Percentiles rank a stretch among this genome's conserved stretches.
Evolutionary conservation across 2,797 vertebrate genomes (phyloP).

Genomic region (Megalops cyprinoides): DNA sequence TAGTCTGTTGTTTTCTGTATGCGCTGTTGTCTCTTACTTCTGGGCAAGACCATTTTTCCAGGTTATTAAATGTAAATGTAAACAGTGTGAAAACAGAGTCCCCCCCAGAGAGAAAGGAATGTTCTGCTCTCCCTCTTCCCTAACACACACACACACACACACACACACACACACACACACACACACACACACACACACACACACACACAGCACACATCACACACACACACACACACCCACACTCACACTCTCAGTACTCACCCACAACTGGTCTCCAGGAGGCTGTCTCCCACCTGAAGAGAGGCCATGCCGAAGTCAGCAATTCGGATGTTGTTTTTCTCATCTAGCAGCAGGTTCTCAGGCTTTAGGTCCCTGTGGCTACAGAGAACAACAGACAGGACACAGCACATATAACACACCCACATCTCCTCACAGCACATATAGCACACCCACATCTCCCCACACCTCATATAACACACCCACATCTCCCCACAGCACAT

Average conservation of each 20-base stretch:
- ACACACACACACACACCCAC: not conserved
- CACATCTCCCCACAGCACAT: not conserved
- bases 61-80: no score
- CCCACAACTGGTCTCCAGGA: slow-evolving; percentile 93
- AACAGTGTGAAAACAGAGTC: no score
- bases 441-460: not conserved
- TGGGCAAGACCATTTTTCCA: no score
- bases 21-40: no score
- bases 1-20: not conserved
- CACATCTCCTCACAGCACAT: not conserved
- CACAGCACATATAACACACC: slow-evolving; percentile 17
- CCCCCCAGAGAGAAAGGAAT: no score
- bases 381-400: slow-evolving; percentile 32
- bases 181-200: not conserved
- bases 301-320: slow-evolving; percentile 95
- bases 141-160: not conserved
- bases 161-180: not conserved
- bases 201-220: not conserved
- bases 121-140: not conserved
- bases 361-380: slow-evolving; percentile 95
- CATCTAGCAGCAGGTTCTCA: slow-evolving; percentile 90
- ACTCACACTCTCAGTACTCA: slow-evolving; percentile 65
- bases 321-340: slow-evolving; percentile 92
- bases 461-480: not conserved
- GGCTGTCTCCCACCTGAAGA: slow-evolving; percentile 92